Conservation (phyloP, 2,113 vertebrate species). For the Nymphicus hollandicus region DNA sequence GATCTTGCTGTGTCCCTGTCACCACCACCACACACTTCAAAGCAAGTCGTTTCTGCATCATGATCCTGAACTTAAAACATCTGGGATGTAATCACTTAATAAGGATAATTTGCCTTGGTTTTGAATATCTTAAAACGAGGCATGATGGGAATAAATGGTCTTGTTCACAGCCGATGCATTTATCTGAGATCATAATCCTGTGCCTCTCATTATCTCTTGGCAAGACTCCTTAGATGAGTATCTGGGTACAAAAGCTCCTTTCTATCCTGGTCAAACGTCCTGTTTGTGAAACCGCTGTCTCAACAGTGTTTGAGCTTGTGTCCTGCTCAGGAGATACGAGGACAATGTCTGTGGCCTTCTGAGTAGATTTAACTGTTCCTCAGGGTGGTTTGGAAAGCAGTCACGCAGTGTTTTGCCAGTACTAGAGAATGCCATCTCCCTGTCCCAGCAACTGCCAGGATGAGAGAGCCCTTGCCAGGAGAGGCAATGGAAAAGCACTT, state of each 20-base stretch:
- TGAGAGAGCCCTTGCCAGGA: background rate
- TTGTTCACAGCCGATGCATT: background rate
- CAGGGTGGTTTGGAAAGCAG: background rate
- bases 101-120: background rate
- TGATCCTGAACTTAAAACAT: background rate
- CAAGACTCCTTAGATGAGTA: background rate
- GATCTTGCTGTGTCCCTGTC: background rate
- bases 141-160: background rate
- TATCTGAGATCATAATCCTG: background rate
- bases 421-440: background rate
- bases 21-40: background rate
- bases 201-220: background rate
- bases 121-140: background rate
- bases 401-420: background rate
- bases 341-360: background rate
- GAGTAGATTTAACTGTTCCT: background rate
- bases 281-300: background rate
- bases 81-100: background rate
- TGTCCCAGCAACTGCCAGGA: background rate
- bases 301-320: background rate
- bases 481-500: background rate
- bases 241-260: background rate
- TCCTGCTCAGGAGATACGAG: background rate
- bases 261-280: background rate
- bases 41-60: background rate